Evolutionary conservation across 2,797 vertebrate genomes (phyloP), one percentile per base, ranked within the genome.

Genomic region (Coranthus polyacanthus): DNA sequence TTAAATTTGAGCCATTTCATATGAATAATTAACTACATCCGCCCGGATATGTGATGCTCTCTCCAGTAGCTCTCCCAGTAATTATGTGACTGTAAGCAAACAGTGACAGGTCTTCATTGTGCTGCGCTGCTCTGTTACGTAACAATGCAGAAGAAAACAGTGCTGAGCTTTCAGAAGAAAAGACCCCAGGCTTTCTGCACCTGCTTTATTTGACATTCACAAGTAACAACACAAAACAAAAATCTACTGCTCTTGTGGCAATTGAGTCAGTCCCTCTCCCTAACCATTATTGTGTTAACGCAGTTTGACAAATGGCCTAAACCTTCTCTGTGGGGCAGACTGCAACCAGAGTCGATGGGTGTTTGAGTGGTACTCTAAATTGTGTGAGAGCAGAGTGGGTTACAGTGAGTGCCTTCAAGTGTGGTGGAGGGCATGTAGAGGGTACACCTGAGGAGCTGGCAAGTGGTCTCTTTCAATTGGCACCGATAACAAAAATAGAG

Each of bases 131-230:
- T 61, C 50, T 0, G 9, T 76, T 83, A 62, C 47, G 18, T 67
- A 80, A 75, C 75, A 52, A 63, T 72, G 57, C 75, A 79, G 65
- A 58, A 82, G 44, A 68, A 75, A 75, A 49, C 42, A 29, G 29
- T 13, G 44, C 75, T 67, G 43, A 66, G 75, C 49, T 45, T 58
- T 65, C 43, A 72, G 44, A 54, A 65, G 11, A 66, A 65, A 77
- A 58, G 12, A 79, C 42, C 44, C 4, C 0, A 59, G n/a, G 51
- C 61, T 72, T 83, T 80, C 71, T 78, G 78, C 75, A 72, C 71
- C 75, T 72, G 72, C 60, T 91, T 91, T 91, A 90, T 88, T 92
- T 79, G 46, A 89, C 74, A 71, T 78, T 81, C 59, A 82, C 73
- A 63, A 88, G 49, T 52, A 75, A 83, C 62, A 69, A 66, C 50